phyloP scores from a whole-genome alignment of 2,888 invertebrate genomes.

The Drosophila monieri region DNA sequence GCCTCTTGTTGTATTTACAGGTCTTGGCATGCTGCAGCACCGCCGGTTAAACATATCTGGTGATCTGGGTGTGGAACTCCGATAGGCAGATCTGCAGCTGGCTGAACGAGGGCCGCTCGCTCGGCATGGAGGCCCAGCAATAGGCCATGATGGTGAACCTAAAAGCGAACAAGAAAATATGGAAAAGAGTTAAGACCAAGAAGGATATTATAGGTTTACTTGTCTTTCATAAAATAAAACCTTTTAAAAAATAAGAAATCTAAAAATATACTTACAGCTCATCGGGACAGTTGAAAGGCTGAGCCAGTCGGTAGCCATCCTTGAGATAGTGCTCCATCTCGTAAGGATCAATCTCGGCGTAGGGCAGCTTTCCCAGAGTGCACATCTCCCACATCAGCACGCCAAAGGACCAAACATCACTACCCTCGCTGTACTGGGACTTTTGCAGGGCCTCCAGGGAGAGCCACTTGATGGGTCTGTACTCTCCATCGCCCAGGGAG shows the following conservation, averaged over 20 bases:
- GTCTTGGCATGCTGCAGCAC: slow-evolving; percentile 74
- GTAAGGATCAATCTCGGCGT: slow-evolving; percentile 95
- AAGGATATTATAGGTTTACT: background rate
- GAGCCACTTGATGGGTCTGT: slow-evolving; percentile 97
- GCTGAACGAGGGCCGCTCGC: slow-evolving; percentile 92
- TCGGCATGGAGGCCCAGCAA: slow-evolving; percentile 94
- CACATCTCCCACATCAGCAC: slow-evolving; percentile 97
- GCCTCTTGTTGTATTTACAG: slow-evolving; percentile 75
- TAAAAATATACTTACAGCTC: slow-evolving; percentile 96
- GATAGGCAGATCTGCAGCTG: slow-evolving; percentile 93
- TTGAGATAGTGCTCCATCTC: slow-evolving; percentile 94
- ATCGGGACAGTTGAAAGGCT: slow-evolving; percentile 97
- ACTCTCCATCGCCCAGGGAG: slow-evolving; percentile 96
- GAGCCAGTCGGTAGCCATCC: slow-evolving; percentile 94
- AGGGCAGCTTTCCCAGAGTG: slow-evolving; percentile 95
- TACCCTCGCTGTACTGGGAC: slow-evolving; percentile 92
- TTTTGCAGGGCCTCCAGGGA: slow-evolving; percentile 93
- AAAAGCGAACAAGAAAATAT: slow-evolving; percentile 5
- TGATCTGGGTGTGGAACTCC: slow-evolving; percentile 94
- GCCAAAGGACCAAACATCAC: slow-evolving; percentile 99
- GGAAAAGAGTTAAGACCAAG: background rate
- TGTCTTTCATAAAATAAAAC: no score
- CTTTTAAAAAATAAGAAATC: no score
- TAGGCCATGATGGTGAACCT: slow-evolving; percentile 97
- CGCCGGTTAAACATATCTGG: slow-evolving; percentile 90